Evolutionary conservation across 2,113 vertebrate genomes (phyloP).

Genomic region (Melanerpes formicivorus): DNA sequence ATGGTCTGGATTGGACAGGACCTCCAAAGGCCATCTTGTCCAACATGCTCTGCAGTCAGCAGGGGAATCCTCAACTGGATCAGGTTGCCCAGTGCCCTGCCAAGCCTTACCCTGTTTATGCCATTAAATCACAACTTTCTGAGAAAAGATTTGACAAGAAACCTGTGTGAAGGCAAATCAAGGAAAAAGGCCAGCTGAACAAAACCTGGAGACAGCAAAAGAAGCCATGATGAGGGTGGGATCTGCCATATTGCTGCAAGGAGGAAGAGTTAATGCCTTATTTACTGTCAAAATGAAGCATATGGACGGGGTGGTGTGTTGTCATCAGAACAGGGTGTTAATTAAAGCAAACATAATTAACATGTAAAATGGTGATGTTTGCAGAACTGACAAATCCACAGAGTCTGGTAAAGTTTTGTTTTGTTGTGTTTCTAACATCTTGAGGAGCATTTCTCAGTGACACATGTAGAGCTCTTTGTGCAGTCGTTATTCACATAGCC

Average conservation of each 20-base stretch:
- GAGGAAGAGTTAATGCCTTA: neutral
- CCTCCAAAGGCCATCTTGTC: too few species aligned
- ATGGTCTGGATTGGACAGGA: too few species aligned
- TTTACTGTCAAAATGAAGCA: conserved; percentile 23
- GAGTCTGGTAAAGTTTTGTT: neutral
- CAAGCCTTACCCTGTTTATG: neutral
- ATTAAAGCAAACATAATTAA: conserved; percentile 30
- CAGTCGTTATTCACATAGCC: neutral
- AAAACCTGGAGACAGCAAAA: neutral
- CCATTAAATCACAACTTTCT: neutral
- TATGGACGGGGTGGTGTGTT: conserved; percentile 13
- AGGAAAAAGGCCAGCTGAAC: neutral
- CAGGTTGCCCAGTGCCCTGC: too few species aligned
- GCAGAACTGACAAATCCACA: neutral
- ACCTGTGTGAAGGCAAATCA: neutral
- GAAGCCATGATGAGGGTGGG: neutral
- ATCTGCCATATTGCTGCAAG: neutral
- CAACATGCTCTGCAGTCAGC: too few species aligned
- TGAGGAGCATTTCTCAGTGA: neutral
- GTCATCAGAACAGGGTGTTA: conserved; percentile 1
- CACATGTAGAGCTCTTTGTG: neutral
- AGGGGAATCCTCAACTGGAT: too few species aligned
- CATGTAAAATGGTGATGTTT: neutral
- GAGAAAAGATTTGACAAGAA: neutral
- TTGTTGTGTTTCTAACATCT: neutral